Evolutionary conservation across 2,113 vertebrate genomes (phyloP).

Genomic region (Spilogale gracilis): DNA sequence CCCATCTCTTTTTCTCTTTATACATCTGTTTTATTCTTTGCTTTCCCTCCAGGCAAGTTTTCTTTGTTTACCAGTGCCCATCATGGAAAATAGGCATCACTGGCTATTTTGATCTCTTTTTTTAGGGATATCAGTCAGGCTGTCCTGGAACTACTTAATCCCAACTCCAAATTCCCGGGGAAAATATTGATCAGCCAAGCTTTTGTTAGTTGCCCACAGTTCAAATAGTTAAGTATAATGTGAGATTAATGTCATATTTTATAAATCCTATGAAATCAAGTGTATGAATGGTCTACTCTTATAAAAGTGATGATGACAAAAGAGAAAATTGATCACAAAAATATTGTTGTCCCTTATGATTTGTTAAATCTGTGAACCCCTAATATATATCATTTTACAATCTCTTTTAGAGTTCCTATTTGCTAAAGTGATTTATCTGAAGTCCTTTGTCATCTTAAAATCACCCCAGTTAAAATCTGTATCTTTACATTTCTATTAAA

Average conservation of each 20-base stretch:
- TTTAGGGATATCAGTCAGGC: not conserved
- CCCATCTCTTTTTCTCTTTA: not conserved
- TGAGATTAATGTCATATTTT: not conserved
- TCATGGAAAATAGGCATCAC: not conserved
- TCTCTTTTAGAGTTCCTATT: not conserved
- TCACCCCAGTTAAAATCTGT: not conserved
- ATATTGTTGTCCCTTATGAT: not conserved
- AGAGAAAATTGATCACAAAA: not conserved
- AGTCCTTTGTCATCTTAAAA: not conserved
- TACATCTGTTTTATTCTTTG: not conserved
- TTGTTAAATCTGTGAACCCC: not conserved
- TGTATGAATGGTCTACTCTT: not conserved
- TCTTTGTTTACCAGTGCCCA: not conserved
- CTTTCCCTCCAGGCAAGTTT: not conserved
- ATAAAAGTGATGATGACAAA: not conserved
- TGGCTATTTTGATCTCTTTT: not conserved
- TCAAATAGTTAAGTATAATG: not conserved
- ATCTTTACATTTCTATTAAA: not conserved
- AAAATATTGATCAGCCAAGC: not conserved
- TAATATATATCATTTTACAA: not conserved
- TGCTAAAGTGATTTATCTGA: slow-evolving; percentile 16
- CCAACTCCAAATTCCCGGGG: not conserved
- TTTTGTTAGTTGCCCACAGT: not conserved
- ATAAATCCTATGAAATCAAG: not conserved
- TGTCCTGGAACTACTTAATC: not conserved